Percentiles rank a stretch among this genome's conserved stretches.
Conservation (phyloP, 2,113 vertebrate species). For the Pagrus major region DNA sequence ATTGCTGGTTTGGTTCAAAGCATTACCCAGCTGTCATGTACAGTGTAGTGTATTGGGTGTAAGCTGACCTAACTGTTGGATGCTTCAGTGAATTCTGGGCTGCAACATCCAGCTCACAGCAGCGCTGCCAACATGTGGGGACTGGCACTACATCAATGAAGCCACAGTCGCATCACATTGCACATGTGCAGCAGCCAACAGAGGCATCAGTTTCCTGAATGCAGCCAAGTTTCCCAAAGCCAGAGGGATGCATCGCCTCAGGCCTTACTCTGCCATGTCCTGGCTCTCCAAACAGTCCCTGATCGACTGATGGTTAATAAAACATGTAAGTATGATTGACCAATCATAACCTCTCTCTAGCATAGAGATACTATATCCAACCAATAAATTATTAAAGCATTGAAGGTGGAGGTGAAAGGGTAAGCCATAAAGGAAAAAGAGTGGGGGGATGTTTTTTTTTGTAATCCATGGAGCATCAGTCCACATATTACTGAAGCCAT, state of each 20-base stretch:
- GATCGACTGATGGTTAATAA: constrained; percentile 37
- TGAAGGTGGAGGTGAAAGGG: constrained; percentile 2
- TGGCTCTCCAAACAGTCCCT: background rate
- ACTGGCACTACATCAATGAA: constrained; percentile 54
- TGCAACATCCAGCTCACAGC: constrained; percentile 18
- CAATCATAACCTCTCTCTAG: constrained; percentile 38
- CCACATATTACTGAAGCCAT: constrained; percentile 14
- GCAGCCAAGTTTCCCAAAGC: constrained; percentile 21
- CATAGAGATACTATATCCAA: constrained; percentile 18
- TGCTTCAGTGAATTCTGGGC: constrained; percentile 2
- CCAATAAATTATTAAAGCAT: constrained; percentile 46
- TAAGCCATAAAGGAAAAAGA: background rate
- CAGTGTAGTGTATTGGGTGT: background rate
- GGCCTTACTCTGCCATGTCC: constrained; percentile 4
- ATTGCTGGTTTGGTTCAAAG: constrained; percentile 30
- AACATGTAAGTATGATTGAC: constrained; percentile 37
- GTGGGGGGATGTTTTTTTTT: background rate
- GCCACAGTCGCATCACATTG: constrained; percentile 31
- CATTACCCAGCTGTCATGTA: constrained; percentile 7
- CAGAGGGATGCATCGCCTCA: constrained; percentile 8
- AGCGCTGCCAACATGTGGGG: constrained; percentile 49
- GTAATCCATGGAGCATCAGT: background rate
- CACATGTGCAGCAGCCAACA: background rate
- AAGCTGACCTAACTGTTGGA: constrained; percentile 27
- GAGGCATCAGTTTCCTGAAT: constrained; percentile 25